Base-by-base conservation (phyloP, 1,140 invertebrate species). In the Antheraea pernyi region DNA sequence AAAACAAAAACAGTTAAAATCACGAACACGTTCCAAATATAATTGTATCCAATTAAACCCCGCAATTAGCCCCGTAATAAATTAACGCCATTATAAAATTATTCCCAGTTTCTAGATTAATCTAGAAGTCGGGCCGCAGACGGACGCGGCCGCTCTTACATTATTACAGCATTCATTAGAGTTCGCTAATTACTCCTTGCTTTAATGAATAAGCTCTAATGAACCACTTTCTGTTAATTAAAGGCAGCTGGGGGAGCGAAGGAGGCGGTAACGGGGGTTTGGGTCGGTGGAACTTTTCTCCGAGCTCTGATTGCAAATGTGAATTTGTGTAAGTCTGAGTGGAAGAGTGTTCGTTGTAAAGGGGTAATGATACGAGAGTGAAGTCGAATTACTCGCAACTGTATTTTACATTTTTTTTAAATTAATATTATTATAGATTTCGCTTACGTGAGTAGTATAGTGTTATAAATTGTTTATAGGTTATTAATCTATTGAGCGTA, bases 151-250 rank as follows among this genome's bases (percentile, higher is more conserved):
- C 91, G 89, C 91, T 91, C 91, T 93, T 93, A 93, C 91, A 93
- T 93, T 93, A 93, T 93, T 93, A 93, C 92, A 92, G 94, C 94
- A 95, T 95, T 95, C 94, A 95, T 95, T 95, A 95, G 95, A 96
- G 94, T 95, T 95, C 95, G 95, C 95, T 96, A 96, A 96, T 96
- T 96, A 96, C 95, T 95, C 95, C 94, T 95, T 95, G 95, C 95
- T 95, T 95, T 96, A 96, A 96, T 96, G 95, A 96, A 96, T 96
- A 96, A 95, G 95, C 95, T 95, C 95, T 96, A 96, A 96, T 96
- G 95, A 96, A 96, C 95, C 95, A 95, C 95, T 96, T 95, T 96
- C 95, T 95, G 95, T 96, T 95, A 96, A 96, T 96, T 95, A 96
- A 95, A 96, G 95, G 95, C 93, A 89, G 93, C 85, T 86, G 81